Base-by-base conservation (phyloP, 2,888 invertebrate genomes). In the Troilus luridus region DNA sequence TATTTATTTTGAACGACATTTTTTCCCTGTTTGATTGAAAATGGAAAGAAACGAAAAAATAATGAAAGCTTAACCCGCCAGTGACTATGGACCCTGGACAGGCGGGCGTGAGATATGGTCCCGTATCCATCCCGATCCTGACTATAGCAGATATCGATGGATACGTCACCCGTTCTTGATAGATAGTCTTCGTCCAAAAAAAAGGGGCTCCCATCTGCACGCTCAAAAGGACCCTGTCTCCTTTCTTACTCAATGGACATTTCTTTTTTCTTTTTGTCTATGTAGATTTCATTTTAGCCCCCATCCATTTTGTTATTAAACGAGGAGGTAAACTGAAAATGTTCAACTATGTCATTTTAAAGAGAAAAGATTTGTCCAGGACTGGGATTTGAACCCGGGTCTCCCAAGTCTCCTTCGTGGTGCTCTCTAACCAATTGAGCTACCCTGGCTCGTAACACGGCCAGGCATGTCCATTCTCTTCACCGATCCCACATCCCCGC, bases 101-200 rank as follows among this genome's bases (percentile, higher is more conserved):
- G 24, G 21, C 2, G 54, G 11, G 21, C 1, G 54, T 81, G 81
- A 81, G 81, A 81, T 81, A 81, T 81, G 81, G 81, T 19, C 21
- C 54, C 2, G 81, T 24, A 54, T 41, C 41, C 41, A 77, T 14
- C 17, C 77, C n/a, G 27, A 77, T 41, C 77, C 81, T 81, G 81
- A 14, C 81, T 81, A 54, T 56, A 81, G 81, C 81, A 81, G 81
- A 81, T 81, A 81, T 81, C 81, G 81, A 81, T 81, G 81, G 81
- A 54, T 41, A 21, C 54, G 54, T 41, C 81, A 41, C 11, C 21
- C 17, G 8, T 77, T 77, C 41, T 56, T 81, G 81, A 81, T 81
- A 21, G 81, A 81, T 81, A 54, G 81, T 56, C 54, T 21, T 81
- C 54, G 19, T 10, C 21, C 21, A n/a, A 59, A 59, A 41, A 81